Conservation (phyloP, 2,113 vertebrate species). For the Rhinopomastus cyanomelas region DNA sequence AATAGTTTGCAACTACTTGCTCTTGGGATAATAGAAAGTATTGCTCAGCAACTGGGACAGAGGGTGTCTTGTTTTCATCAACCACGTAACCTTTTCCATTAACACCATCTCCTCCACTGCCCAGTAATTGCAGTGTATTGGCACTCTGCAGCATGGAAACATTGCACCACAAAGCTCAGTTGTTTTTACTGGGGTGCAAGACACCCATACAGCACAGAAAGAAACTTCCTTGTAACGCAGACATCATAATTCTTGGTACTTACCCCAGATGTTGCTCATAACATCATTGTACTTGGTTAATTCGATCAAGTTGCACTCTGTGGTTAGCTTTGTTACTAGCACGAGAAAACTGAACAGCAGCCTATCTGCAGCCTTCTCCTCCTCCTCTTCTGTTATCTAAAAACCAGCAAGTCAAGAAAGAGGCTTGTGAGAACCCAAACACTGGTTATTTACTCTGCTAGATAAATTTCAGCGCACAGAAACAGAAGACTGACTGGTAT, state of each 20-base stretch:
- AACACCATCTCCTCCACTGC: background rate
- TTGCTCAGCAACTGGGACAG: background rate
- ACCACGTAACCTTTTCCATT: background rate
- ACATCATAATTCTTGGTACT: background rate
- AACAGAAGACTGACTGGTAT: background rate
- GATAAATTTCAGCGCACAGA: background rate
- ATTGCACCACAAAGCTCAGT: background rate
- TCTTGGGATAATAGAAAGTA: background rate
- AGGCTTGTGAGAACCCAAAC: background rate
- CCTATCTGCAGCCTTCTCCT: slow-evolving; percentile 89
- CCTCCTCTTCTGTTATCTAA: slow-evolving; percentile 86
- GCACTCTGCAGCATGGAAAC: background rate
- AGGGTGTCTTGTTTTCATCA: background rate
- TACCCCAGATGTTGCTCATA: slow-evolving; percentile 85
- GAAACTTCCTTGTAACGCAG: background rate
- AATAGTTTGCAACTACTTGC: background rate
- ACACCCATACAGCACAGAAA: background rate
- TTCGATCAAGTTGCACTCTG: slow-evolving; percentile 83
- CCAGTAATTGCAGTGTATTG: background rate
- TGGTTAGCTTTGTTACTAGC: slow-evolving; percentile 87
- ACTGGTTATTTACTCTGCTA: background rate
- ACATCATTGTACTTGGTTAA: slow-evolving; percentile 76
- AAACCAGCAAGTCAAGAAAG: slow-evolving; percentile 14
- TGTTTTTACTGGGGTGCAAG: background rate
- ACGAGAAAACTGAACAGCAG: slow-evolving; percentile 89